Percentiles rank a stretch among this genome's conserved stretches.
phyloP scores from a whole-genome alignment of 2,888 invertebrate species.

The Pantelozetes paolii region DNA sequence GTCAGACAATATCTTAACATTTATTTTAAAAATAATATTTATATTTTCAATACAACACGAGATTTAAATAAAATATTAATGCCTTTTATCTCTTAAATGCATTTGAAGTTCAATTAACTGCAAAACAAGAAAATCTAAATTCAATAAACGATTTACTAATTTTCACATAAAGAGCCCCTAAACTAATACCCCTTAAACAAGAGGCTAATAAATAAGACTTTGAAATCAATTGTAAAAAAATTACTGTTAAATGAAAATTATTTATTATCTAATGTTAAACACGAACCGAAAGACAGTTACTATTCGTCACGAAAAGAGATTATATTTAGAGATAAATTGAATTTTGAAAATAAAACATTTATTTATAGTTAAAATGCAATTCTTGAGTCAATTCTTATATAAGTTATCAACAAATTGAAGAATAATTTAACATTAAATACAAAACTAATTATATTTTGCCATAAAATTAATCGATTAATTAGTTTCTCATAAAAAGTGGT shows the following conservation, averaged over 20 bases:
- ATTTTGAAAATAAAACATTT: not conserved
- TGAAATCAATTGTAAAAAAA: not conserved
- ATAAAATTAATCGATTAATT: not conserved
- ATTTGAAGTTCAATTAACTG: not conserved
- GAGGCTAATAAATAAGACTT: not conserved
- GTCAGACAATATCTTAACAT: not conserved
- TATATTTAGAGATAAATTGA: not conserved
- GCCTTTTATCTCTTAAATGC: not conserved
- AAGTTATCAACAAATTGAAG: not conserved
- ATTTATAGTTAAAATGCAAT: not conserved
- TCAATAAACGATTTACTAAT: not conserved
- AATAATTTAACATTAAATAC: not conserved
- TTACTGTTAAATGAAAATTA: not conserved
- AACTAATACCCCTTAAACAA: too few relatives aligned
- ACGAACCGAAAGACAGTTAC: not conserved
- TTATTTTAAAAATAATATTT: not conserved
- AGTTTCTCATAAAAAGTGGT: not conserved
- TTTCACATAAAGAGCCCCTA: not conserved
- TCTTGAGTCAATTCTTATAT: not conserved
- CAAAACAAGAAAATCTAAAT: not conserved
- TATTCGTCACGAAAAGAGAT: conserved; percentile 4
- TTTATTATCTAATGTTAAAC: not conserved
- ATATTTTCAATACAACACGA: not conserved
- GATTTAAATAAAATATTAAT: not conserved
- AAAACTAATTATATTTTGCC: not conserved